Base-by-base conservation (phyloP, 2,797 vertebrate genomes). In the Danio tinwini region DNA sequence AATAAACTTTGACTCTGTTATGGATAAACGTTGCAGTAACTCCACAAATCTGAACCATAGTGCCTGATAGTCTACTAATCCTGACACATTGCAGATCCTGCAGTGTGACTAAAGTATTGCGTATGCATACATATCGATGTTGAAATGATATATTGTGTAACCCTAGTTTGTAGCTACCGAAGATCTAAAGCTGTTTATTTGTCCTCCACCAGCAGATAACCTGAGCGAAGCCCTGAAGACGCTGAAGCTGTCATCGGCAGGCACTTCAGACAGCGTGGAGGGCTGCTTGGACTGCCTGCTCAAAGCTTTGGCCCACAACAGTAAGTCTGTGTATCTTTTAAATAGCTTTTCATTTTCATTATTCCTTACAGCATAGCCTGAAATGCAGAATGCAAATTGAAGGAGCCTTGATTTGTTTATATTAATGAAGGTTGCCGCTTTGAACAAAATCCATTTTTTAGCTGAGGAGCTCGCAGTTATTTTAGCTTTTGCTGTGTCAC, bases 281-380 rank as follows among this genome's bases (percentile, higher is more conserved):
- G 94, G 95, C 89, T 97, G 96, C 74, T 94, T 99, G 93, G 97
- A 99, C 91, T 97, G 95, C 88, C 90, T 99, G 87, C 96, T 99
- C 86, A 97, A 97, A 91, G 97, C 96, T 5, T 92, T 99, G 83
- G 91, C 94, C 89, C 95, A 96, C 87, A 98, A 96, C 91, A 98
- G 98, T 99, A 93, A 97, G 97, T 95, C 19, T 4, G 52, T 42
- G 6, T 55, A 10, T 40, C 39, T 56, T 10, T 45, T 62, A 2
- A 50, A 42, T 70, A 42, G 19, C 49, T 52, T 5, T 12, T 49
- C 2, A 69, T 78, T 69, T 78, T 45, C 1, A 10, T 44, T 4
- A 12, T 29, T 53, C 13, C 3, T 72, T 37, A 37, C 8, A n/a
- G 44, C 63, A 3, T 42, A 39, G 17, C 17, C 53, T 49, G 75